Percentiles rank a stretch among this genome's conserved stretches.
These are phyloP conservation scores for Muscina levida DNA, from an alignment of 2,888 invertebrate genomes.

Conservation along the genomic window DNA sequence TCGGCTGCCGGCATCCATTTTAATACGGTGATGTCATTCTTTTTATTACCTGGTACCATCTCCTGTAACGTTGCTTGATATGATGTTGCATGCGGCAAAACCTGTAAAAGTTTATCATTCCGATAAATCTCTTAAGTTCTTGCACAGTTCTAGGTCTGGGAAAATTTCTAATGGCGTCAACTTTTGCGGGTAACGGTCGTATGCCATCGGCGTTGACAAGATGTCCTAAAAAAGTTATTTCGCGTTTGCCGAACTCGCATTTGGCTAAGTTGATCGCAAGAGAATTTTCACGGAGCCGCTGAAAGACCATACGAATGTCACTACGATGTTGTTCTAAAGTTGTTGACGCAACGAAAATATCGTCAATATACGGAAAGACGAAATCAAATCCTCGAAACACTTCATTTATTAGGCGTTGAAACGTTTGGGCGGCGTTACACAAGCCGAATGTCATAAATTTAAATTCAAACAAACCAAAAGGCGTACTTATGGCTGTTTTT, in stretches of 20 bases:
- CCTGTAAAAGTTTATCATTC: no score
- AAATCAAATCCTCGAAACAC: constrained; percentile 50
- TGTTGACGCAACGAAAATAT: constrained; percentile 49
- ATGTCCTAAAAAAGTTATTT: no score
- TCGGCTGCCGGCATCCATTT: constrained; percentile 46
- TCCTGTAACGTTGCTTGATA: no score
- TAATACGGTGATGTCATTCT: constrained; percentile 59
- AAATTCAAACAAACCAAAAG: no score
- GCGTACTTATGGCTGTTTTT: no score
- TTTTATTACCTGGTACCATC: constrained; percentile 38
- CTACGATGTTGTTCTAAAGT: constrained; percentile 37
- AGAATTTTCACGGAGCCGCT: constrained; percentile 20
- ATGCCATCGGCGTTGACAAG: no score
- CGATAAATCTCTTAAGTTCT: no score
- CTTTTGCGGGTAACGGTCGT: no score
- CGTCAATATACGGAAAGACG: constrained; percentile 56
- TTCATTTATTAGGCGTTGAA: no score
- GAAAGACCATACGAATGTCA: constrained; percentile 31
- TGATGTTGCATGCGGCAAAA: no score
- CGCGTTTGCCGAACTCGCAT: background rate
- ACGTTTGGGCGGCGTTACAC: constrained; percentile 47
- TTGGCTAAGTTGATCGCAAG: constrained; percentile 38
- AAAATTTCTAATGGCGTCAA: no score
- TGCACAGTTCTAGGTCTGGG: no score
- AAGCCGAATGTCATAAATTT: constrained; percentile 40